A percentile compares a stretch with the other conserved stretches of the same genome.
Evolutionary conservation across 2,888 invertebrate genomes (phyloP).

Genomic region (Eledone cirrhosa): DNA sequence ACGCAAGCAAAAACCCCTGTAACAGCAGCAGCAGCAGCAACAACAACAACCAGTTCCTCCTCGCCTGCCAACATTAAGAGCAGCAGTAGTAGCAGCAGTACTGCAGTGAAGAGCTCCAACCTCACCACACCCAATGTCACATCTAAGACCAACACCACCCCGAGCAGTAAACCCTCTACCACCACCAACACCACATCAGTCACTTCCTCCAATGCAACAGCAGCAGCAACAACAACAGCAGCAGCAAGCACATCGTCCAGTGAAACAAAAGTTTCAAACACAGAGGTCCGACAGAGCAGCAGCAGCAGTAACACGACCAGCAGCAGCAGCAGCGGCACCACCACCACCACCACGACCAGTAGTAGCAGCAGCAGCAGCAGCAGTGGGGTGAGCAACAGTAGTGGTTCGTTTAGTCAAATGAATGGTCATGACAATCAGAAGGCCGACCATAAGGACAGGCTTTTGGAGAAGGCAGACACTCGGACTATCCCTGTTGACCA

Average conservation of each 20-base stretch:
- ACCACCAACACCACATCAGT: background rate
- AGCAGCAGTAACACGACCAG: background rate
- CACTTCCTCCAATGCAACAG: background rate
- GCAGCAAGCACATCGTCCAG: background rate
- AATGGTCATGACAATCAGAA: conserved; percentile 21
- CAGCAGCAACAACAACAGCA: background rate
- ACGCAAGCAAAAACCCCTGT: too few species aligned
- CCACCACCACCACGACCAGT: background rate
- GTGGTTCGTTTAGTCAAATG: conserved; percentile 21
- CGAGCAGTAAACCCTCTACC: background rate
- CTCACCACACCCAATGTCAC: background rate
- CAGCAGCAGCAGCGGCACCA: background rate
- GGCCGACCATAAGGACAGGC: conserved; percentile 5
- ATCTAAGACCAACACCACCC: background rate
- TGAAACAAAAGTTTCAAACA: too few species aligned
- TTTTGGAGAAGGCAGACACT: conserved; percentile 15
- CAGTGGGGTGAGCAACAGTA: background rate
- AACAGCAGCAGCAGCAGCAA: too few species aligned
- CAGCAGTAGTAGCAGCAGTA: too few species aligned
- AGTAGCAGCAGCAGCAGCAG: background rate
- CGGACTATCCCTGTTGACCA: conserved; percentile 16
- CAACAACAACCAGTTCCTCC: too few species aligned
- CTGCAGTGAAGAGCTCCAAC: background rate
- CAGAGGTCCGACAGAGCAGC: too few species aligned
- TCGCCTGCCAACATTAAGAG: too few species aligned